These are phyloP conservation scores for Napeogenes inachia DNA, from an alignment of 2,888 invertebrate species.

Conservation along the genomic window DNA sequence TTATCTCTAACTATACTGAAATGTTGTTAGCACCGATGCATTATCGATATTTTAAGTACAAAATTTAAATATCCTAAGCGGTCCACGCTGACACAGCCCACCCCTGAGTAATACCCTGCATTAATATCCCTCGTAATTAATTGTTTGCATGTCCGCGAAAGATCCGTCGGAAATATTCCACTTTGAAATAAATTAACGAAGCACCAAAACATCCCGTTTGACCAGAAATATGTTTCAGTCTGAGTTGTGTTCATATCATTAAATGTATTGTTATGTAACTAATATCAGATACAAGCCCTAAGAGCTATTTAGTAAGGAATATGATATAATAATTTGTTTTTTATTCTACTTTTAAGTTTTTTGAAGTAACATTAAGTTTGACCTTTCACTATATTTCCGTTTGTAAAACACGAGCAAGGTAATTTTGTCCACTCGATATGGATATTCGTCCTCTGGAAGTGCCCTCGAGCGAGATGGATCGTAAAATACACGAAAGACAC, in stretches of 20 bases:
- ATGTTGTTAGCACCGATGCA: slow-evolving; percentile 19
- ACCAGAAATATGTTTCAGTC: slow-evolving; percentile 24
- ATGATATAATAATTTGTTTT: no score
- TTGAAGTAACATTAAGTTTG: neutral
- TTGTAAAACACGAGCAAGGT: slow-evolving; percentile 62
- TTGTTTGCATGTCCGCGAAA: slow-evolving; percentile 74
- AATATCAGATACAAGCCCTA: no score
- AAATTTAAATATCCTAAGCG: slow-evolving; percentile 25
- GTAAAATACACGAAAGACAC: slow-evolving; percentile 69
- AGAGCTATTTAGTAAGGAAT: no score
- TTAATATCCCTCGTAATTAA: slow-evolving; percentile 77
- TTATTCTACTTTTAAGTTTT: neutral
- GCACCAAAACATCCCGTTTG: slow-evolving; percentile 29
- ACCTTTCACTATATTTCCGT: slow-evolving; percentile 35
- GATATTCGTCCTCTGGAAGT: slow-evolving; percentile 57
- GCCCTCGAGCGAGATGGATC: slow-evolving; percentile 65
- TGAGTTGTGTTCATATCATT: slow-evolving; percentile 19
- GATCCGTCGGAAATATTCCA: slow-evolving; percentile 62
- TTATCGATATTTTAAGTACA: slow-evolving; percentile 29
- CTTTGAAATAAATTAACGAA: slow-evolving; percentile 63
- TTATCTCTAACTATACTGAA: slow-evolving; percentile 5
- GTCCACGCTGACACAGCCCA: slow-evolving; percentile 58
- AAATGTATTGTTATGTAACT: neutral
- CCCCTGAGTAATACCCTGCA: slow-evolving; percentile 71
- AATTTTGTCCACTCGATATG: slow-evolving; percentile 66